Percentiles rank a stretch among this genome's conserved stretches.
phyloP scores from a whole-genome alignment of 2,113 vertebrate species.

The Syngnathus floridae region DNA sequence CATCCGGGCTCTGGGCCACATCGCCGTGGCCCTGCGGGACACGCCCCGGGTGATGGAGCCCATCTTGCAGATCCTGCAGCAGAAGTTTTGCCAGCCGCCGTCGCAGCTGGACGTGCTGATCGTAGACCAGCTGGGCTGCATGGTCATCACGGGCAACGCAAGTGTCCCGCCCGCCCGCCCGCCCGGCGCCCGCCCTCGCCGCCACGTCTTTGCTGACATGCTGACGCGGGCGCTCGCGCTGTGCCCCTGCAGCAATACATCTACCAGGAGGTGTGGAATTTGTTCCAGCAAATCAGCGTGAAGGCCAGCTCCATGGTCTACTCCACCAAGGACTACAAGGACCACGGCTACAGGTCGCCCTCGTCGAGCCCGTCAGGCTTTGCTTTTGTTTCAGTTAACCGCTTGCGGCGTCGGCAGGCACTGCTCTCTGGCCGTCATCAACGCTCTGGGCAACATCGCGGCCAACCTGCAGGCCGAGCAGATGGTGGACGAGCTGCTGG shows the following conservation, averaged over 20 bases:
- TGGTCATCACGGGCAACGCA: constrained; percentile 97
- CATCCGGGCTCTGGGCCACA: constrained; percentile 92
- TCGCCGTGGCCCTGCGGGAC: constrained; percentile 89
- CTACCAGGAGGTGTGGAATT: constrained; percentile 97
- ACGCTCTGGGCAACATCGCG: constrained; percentile 91
- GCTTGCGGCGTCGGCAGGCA: constrained; percentile 25
- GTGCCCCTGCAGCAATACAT: constrained; percentile 86
- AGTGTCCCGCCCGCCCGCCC: constrained; percentile 20
- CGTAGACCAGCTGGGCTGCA: constrained; percentile 94
- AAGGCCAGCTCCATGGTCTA: constrained; percentile 97
- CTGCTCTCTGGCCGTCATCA: constrained; percentile 62
- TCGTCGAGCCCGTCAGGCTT: too few species aligned
- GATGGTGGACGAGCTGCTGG: constrained; percentile 92
- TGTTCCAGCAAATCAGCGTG: constrained; percentile 98
- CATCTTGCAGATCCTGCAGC: constrained; percentile 96
- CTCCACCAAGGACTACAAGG: constrained; percentile 92
- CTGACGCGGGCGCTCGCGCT: neutral
- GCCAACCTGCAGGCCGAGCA: constrained; percentile 94
- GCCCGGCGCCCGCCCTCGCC: neutral
- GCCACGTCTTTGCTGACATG: neutral
- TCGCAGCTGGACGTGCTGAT: constrained; percentile 96
- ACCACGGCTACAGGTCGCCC: constrained; percentile 91
- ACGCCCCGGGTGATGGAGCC: constrained; percentile 95
- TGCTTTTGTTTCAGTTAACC: neutral
- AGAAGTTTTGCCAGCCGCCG: constrained; percentile 97